phyloP scores from a whole-genome alignment of 2,113 vertebrate genomes.

The Neodontobutis hainanensis region DNA sequence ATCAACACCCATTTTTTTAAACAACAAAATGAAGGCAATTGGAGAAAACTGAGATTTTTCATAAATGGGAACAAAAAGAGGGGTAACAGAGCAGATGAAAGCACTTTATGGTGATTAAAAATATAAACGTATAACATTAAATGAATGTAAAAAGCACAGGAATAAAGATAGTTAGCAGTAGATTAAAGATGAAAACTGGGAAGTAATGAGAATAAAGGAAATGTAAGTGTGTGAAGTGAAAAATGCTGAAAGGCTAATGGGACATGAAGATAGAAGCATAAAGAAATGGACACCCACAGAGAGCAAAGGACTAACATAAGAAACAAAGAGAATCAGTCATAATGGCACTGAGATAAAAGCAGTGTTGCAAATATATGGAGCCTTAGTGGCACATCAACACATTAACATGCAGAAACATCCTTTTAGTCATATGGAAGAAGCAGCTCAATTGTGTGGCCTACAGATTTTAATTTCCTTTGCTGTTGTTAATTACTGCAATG shows the following conservation, averaged over 20 bases:
- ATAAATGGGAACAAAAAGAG: no score
- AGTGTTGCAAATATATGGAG: background rate
- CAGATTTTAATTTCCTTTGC: no score
- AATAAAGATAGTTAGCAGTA: background rate
- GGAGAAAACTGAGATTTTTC: no score
- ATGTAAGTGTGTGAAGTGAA: background rate
- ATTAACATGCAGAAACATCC: background rate
- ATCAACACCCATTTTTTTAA: no score
- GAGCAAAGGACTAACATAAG: constrained; percentile 1
- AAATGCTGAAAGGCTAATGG: constrained; percentile 20
- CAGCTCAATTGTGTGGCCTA: no score
- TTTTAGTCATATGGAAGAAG: background rate
- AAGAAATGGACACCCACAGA: constrained; percentile 11
- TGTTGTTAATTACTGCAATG: background rate
- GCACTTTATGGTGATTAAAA: no score
- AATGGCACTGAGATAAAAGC: background rate
- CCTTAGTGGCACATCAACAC: background rate
- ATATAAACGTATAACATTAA: no score
- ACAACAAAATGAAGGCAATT: no score
- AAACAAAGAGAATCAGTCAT: background rate
- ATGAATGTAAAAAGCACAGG: no score
- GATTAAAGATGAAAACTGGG: background rate
- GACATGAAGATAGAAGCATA: constrained; percentile 17
- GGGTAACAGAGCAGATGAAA: no score
- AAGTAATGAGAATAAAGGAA: background rate